phyloP scores from a whole-genome alignment of 2,888 invertebrate species.

The Vanessa cardui region DNA sequence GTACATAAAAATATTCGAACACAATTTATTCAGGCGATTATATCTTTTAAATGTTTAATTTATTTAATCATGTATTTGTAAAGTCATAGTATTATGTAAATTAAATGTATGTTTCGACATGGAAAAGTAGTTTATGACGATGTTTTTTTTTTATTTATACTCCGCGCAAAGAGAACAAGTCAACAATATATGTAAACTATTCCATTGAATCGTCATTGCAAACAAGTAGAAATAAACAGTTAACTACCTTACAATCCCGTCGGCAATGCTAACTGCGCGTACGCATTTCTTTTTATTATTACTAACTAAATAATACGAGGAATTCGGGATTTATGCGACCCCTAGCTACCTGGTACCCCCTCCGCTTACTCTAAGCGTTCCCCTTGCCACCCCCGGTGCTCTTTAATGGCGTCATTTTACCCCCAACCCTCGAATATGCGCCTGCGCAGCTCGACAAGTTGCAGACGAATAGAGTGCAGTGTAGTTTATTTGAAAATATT shows the following conservation, averaged over 20 bases:
- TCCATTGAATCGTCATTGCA: constrained; percentile 20
- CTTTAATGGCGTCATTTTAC: constrained; percentile 52
- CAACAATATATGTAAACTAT: background rate
- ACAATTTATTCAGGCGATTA: background rate
- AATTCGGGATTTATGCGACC: constrained; percentile 61
- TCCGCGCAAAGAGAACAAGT: too few relatives aligned
- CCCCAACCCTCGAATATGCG: constrained; percentile 67
- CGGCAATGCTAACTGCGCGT: constrained; percentile 44
- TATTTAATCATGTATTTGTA: too few relatives aligned
- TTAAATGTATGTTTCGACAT: too few relatives aligned
- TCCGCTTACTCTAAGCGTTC: constrained; percentile 41
- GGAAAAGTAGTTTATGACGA: too few relatives aligned
- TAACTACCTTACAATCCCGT: constrained; percentile 21
- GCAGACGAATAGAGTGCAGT: constrained; percentile 47
- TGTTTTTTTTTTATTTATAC: too few relatives aligned
- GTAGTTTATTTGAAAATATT: constrained; percentile 42
- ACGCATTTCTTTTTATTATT: constrained; percentile 55
- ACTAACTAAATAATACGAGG: constrained; percentile 54
- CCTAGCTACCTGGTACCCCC: constrained; percentile 67
- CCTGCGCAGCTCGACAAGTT: constrained; percentile 53
- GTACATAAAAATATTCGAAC: background rate
- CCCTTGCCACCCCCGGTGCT: constrained; percentile 35
- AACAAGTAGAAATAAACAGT: constrained; percentile 31
- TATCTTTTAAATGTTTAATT: too few relatives aligned
- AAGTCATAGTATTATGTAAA: too few relatives aligned